Conservation (phyloP, 2,797 vertebrate species). For the Falco naumanni region DNA sequence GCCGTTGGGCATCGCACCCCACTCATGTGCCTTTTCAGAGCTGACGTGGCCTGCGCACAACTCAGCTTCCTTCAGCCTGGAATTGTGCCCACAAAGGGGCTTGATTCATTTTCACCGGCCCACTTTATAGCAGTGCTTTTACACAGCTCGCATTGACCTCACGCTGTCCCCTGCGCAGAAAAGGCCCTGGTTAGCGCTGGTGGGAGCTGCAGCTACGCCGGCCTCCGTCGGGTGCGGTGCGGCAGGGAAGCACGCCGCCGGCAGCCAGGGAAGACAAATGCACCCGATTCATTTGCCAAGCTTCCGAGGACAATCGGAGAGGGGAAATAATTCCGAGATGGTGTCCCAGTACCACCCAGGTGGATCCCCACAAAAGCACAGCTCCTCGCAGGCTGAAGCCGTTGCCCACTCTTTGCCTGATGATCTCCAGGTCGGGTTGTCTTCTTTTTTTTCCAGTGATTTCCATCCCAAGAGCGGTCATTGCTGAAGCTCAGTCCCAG, state of each 20-base stretch:
- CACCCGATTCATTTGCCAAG: background rate
- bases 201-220: background rate
- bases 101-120: background rate
- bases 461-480: background rate
- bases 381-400: background rate
- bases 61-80: background rate
- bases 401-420: no score
- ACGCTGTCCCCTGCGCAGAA: background rate
- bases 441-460: background rate
- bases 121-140: background rate
- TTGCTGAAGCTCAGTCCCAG: background rate
- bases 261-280: background rate
- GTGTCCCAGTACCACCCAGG: background rate
- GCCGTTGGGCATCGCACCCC: background rate
- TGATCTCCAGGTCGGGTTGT: background rate
- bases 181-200: background rate
- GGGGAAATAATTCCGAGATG: background rate
- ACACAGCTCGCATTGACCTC: background rate
- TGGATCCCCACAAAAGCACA: background rate
- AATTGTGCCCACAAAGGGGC: background rate
- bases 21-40: background rate
- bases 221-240: accelerated
- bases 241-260: no score
- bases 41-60: background rate
- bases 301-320: accelerated